A percentile compares a stretch with the other conserved stretches of the same genome.
Evolutionary conservation across 2,888 invertebrate species (phyloP).

Genomic region (Cerceris ruficornis): DNA sequence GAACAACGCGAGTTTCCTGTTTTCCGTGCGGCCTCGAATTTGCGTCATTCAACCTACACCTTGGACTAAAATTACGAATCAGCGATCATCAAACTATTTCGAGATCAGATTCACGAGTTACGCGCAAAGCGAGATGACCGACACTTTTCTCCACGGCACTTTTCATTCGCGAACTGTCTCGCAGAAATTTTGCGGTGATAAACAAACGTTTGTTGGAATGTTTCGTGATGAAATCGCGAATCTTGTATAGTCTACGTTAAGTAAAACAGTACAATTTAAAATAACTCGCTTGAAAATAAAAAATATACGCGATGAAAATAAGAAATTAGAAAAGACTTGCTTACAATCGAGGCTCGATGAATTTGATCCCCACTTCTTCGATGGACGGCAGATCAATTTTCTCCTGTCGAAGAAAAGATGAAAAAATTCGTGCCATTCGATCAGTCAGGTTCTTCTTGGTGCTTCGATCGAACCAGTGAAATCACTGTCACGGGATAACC

Average conservation of each 20-base stretch:
- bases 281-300: too few species aligned
- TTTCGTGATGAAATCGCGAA: too few species aligned
- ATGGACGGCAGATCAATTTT: neutral
- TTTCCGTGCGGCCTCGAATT: conserved; percentile 62
- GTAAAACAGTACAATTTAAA: too few species aligned
- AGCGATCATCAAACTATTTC: conserved; percentile 72
- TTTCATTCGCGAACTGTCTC: conserved; percentile 3
- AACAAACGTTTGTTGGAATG: neutral
- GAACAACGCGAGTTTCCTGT: conserved; percentile 66
- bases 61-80: conserved; percentile 77
- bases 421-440: neutral
- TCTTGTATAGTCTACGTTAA: too few species aligned
- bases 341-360: neutral
- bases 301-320: conserved; percentile 8
- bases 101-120: conserved; percentile 47
- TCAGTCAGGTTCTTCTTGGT: neutral
- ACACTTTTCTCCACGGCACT: conserved; percentile 10
- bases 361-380: neutral
- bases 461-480: neutral
- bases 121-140: conserved; percentile 6
- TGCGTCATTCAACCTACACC: conserved; percentile 78
- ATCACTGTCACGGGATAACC: neutral
- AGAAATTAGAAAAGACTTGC: neutral
- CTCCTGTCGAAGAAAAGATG: conserved; percentile 6
- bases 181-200: neutral